These are phyloP conservation scores for Catharus bicknelli DNA, from an alignment of 2,113 vertebrate species.

Conservation along the genomic window DNA sequence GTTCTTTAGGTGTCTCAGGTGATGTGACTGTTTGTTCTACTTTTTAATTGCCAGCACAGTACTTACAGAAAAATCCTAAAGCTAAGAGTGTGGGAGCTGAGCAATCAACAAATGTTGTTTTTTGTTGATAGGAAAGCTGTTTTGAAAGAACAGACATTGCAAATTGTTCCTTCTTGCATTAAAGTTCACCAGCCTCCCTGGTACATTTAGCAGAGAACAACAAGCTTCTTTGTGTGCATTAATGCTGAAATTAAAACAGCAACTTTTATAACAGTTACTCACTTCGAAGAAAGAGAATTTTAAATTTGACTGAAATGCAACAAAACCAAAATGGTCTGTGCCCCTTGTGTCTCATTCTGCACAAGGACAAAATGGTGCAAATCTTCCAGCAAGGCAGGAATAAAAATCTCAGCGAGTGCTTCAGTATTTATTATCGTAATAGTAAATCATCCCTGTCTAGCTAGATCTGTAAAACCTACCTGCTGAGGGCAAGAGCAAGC, in stretches of 20 bases:
- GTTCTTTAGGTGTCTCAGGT: not conserved
- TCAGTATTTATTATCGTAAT: constrained; percentile 8
- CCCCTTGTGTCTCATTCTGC: not conserved
- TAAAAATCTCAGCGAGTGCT: not conserved
- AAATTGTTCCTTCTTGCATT: constrained; percentile 17
- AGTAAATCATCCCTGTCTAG: constrained; percentile 24
- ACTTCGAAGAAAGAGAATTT: not conserved
- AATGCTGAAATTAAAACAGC: not conserved
- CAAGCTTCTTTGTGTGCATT: not conserved
- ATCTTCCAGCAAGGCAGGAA: constrained; percentile 8
- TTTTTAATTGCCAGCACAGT: not conserved
- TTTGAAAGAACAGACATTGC: constrained; percentile 31
- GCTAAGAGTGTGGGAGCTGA: not conserved
- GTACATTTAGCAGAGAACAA: not conserved
- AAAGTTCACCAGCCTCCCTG: constrained; percentile 25
- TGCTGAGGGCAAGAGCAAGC: not conserved
- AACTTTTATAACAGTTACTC: not conserved
- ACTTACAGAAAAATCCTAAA: not conserved
- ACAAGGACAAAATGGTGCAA: not conserved
- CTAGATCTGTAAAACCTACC: not conserved
- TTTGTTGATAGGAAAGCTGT: constrained; percentile 10
- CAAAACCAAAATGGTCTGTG: not conserved
- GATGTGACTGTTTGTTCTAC: not conserved
- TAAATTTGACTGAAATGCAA: not conserved
- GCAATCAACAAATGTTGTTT: constrained; percentile 18